A percentile compares a stretch with the other conserved stretches of the same genome.
Conservation (phyloP, 2,113 vertebrate species). For the Thamnaconus septentrionalis region DNA sequence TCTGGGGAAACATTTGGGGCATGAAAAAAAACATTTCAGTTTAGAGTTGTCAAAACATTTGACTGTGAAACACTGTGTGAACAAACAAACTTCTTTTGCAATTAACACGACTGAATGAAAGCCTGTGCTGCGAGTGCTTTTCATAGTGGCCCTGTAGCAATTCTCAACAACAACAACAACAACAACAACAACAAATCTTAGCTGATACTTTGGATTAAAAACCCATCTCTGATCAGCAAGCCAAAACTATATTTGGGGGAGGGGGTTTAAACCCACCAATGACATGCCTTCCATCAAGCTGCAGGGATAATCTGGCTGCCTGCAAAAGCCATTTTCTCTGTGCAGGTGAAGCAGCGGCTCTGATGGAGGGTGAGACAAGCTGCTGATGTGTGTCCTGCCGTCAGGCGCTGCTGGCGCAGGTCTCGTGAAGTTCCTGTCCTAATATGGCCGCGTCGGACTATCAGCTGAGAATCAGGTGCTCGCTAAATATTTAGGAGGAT, state of each 20-base stretch:
- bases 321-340: constrained; percentile 10
- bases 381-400: constrained; percentile 21
- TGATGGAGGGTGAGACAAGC: constrained; percentile 11
- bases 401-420: constrained; percentile 38
- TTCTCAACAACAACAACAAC: too few relatives aligned
- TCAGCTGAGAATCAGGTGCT: constrained; percentile 69
- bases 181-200: too few relatives aligned
- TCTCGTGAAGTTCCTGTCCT: constrained; percentile 60
- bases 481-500: constrained; percentile 55
- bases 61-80: too few relatives aligned
- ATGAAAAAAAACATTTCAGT: too few relatives aligned
- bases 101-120: too few relatives aligned
- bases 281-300: constrained; percentile 28
- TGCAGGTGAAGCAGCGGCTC: constrained; percentile 23
- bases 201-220: constrained; percentile 22
- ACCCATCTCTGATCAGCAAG: constrained; percentile 39
- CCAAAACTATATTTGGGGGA: constrained; percentile 7
- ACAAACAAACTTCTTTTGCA: too few relatives aligned
- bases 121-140: too few relatives aligned
- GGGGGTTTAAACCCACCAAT: constrained; percentile 25
- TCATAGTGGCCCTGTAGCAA: too few relatives aligned
- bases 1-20: too few relatives aligned
- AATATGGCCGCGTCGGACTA: constrained; percentile 44
- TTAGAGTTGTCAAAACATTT: too few relatives aligned
- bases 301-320: constrained; percentile 25